Conservation (phyloP, 2,888 invertebrate genomes). For the Chydorus sphaericus region DNA sequence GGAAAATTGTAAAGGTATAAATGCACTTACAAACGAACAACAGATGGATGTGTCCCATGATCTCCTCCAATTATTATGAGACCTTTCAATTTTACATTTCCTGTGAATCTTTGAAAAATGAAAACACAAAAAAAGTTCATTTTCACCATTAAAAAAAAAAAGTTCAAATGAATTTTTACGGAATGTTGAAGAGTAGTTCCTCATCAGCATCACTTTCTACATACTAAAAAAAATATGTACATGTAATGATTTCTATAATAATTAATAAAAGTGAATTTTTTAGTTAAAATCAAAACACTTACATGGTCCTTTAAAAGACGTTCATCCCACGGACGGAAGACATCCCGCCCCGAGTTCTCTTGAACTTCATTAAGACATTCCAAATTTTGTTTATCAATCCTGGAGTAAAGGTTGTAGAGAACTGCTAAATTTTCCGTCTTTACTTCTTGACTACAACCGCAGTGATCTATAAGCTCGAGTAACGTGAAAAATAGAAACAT, state of each 20-base stretch:
- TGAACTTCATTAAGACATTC: conserved; percentile 78
- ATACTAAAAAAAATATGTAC: conserved; percentile 43
- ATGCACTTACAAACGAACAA: conserved; percentile 64
- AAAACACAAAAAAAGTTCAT: not conserved
- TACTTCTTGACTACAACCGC: conserved; percentile 45
- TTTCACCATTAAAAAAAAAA: conserved; percentile 9
- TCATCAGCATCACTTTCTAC: conserved; percentile 94
- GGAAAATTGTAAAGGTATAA: conserved; percentile 6
- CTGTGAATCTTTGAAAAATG: conserved; percentile 52
- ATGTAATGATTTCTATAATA: not conserved
- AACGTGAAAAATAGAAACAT: too few species aligned
- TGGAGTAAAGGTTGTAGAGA: conserved; percentile 69
- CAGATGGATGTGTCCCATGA: conserved; percentile 66
- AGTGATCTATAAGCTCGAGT: too few species aligned
- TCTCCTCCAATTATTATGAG: conserved; percentile 83
- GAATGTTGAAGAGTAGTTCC: conserved; percentile 90
- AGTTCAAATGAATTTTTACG: conserved; percentile 37
- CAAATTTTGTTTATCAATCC: conserved; percentile 73
- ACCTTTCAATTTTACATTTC: conserved; percentile 87
- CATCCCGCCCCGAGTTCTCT: conserved; percentile 71
- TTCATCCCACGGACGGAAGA: conserved; percentile 86
- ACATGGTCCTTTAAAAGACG: conserved; percentile 62
- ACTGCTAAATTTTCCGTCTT: conserved; percentile 45
- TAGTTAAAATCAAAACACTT: conserved; percentile 23
- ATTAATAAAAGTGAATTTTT: not conserved